phyloP scores from a whole-genome alignment of 2,888 invertebrate genomes.

The Nephrotoma appendiculata region DNA sequence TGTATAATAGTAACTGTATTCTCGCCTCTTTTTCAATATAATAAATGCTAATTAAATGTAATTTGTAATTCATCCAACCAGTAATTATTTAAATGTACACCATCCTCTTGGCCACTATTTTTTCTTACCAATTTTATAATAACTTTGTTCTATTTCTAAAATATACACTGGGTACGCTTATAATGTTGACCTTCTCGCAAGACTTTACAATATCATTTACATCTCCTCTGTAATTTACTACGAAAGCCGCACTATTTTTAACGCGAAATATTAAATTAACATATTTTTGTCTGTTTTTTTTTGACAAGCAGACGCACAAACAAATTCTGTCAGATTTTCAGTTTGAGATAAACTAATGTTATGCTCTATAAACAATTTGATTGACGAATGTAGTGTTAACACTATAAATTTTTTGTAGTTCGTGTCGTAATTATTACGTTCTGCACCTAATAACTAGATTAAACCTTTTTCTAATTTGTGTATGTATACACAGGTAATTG shows the following conservation, averaged over 20 bases:
- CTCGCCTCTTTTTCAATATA: not conserved
- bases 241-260: not conserved
- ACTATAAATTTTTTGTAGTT: not conserved
- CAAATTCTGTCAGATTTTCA: not conserved
- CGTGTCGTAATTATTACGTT: not conserved
- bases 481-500: not conserved
- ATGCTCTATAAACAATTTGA: not conserved
- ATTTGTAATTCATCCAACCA: not conserved
- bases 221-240: not conserved
- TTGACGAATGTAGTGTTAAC: not conserved
- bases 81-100: not conserved
- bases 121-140: not conserved
- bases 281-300: not conserved
- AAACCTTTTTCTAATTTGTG: not conserved
- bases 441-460: not conserved
- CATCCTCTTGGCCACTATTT: not conserved
- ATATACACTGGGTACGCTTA: not conserved
- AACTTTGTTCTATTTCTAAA: not conserved
- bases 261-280: not conserved
- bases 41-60: not conserved
- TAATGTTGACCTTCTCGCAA: not conserved
- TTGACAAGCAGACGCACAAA: too few species aligned
- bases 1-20: not conserved
- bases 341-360: not conserved
- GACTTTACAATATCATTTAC: not conserved